These are phyloP conservation scores for Phlogophora meticulosa DNA, from an alignment of 2,888 invertebrate genomes.

Conservation along the genomic window DNA sequence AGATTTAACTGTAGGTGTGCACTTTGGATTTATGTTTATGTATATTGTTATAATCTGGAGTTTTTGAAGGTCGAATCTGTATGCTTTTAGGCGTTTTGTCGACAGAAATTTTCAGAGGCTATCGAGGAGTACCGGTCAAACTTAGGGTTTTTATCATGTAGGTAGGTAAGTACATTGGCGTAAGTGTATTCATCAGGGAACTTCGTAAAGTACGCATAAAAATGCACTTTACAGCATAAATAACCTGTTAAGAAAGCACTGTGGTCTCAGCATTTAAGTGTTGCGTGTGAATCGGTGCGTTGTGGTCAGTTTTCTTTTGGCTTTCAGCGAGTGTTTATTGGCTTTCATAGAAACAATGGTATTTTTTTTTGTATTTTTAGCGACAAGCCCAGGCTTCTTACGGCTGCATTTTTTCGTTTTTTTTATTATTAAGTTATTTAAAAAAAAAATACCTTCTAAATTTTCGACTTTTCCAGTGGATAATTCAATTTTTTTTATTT, in stretches of 20 bases:
- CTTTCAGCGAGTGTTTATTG: slow-evolving; percentile 8
- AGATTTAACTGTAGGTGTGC: slow-evolving; percentile 26
- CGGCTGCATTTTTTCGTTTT: no score
- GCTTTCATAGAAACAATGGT: neutral
- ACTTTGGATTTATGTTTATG: slow-evolving; percentile 8
- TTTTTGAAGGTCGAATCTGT: neutral
- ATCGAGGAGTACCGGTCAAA: neutral
- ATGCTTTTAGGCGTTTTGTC: slow-evolving; percentile 1
- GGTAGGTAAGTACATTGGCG: neutral
- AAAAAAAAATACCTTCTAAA: no score
- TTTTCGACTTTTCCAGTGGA: no score
- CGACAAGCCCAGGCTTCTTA: no score
- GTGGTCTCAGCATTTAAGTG: slow-evolving; percentile 43
- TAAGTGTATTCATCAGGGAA: neutral
- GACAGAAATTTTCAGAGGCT: neutral
- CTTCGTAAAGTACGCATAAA: slow-evolving; percentile 22
- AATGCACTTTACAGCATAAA: slow-evolving; percentile 7
- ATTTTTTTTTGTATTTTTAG: no score
- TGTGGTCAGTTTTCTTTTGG: slow-evolving; percentile 32
- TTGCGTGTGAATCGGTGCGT: slow-evolving; percentile 29
- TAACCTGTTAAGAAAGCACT: slow-evolving; percentile 46
- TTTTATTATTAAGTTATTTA: no score
- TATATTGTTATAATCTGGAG: slow-evolving; percentile 10
- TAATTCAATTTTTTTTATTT: no score
- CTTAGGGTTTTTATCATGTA: neutral